Evolutionary conservation across 1,140 invertebrate species (phyloP), one percentile per base, ranked within the genome.

Genomic region (Hypsibius dujardini): DNA sequence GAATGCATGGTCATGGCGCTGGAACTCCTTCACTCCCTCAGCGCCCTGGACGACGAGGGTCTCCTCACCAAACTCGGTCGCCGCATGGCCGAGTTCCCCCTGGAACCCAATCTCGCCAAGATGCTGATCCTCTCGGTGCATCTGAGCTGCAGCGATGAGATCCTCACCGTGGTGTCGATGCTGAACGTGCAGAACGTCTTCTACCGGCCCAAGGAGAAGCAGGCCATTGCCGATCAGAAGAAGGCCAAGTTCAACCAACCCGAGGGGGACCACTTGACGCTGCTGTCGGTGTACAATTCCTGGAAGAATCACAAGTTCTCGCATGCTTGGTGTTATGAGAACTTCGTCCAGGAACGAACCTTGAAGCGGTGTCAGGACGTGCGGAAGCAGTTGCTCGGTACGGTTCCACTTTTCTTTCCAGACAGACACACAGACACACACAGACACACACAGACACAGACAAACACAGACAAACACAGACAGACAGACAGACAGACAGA

Each of bases 261-360:
- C 0, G 95, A 98, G 81, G 96, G 96, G 0, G 96, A 99, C 80
- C 96, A 99, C 82, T 82, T 98, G 2, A 98, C 95, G 0, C 79
- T 98, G 12, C 79, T 99, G n/a, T 91, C 95, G 0, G 95, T 99
- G 1, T 99, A 97, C 78, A 99, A 99, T 78, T 95, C 94, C 45
- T 99, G 96, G 96, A 92, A 92, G 77, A 97, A 97, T 77, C 97
- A 98, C 79, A 96, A 98, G 78, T 98, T 97, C 80, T 95, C 91
- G 1, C 95, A 93, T 79, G 91, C 93, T 0, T 99, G 95, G 96
- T 99, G 95, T 79, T 97, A 95, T 78, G 95, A 99, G 79, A 99
- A 99, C 81, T 99, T 98, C 81, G 92, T 99, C 2, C 96, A 99
- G 82, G 92, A 95, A 47, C 81, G 95, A 42, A 98, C 94, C 0